A percentile compares a stretch with the other conserved stretches of the same genome.
phyloP scores from a whole-genome alignment of 1,140 invertebrate genomes.

The Heliconius himera region DNA sequence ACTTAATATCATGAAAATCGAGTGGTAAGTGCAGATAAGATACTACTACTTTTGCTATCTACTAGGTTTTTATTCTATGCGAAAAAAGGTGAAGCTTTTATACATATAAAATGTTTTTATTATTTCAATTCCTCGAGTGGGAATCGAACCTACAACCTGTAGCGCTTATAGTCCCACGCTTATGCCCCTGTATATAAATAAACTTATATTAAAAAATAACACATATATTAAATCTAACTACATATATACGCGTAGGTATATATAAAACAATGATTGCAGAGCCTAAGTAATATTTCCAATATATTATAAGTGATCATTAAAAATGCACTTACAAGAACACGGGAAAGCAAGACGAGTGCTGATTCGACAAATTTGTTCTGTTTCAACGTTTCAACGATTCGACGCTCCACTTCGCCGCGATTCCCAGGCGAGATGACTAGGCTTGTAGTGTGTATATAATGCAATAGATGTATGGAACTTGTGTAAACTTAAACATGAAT shows the following conservation, averaged over 20 bases:
- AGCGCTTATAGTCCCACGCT: too few species aligned
- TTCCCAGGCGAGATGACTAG: conserved; percentile 64
- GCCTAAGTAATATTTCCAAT: conserved; percentile 11
- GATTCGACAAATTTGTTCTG: conserved; percentile 62
- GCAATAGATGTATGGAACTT: not conserved
- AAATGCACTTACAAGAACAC: conserved; percentile 46
- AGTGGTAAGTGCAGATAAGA: too few species aligned
- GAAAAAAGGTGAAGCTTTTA: too few species aligned
- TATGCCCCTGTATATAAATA: too few species aligned
- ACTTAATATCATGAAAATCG: too few species aligned
- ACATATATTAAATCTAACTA: too few species aligned
- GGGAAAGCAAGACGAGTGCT: conserved; percentile 56
- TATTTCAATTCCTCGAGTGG: too few species aligned
- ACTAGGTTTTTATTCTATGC: too few species aligned
- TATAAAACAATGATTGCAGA: not conserved
- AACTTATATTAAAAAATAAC: too few species aligned
- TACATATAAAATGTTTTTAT: too few species aligned
- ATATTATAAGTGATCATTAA: conserved; percentile 55
- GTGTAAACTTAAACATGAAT: not conserved
- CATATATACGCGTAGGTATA: not conserved
- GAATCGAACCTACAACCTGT: too few species aligned
- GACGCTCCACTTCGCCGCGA: conserved; percentile 45
- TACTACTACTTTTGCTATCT: too few species aligned
- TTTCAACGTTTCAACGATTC: conserved; percentile 65
- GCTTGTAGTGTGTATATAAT: conserved; percentile 39